phyloP scores from a whole-genome alignment of 2,888 invertebrate genomes.

The Heliconius charithonia region DNA sequence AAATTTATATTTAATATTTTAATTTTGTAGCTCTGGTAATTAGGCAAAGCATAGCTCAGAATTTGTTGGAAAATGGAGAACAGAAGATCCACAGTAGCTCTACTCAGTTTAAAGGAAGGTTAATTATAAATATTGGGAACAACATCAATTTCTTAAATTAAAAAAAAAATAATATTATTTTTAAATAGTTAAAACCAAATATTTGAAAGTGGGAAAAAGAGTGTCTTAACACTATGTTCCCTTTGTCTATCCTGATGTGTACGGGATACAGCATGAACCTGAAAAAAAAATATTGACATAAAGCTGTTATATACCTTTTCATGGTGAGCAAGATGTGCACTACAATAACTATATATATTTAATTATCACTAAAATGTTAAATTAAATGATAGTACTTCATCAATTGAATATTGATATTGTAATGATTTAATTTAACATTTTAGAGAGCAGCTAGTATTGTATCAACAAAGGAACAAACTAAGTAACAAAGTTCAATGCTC shows the following conservation, averaged over 20 bases:
- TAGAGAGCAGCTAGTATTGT: background rate
- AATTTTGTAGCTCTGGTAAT: too few species aligned
- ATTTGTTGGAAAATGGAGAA: too few species aligned
- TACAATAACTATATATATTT: background rate
- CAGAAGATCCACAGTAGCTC: too few species aligned
- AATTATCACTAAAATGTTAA: background rate
- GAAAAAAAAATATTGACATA: background rate
- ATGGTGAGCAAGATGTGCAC: slow-evolving; percentile 1
- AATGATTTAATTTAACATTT: slow-evolving; percentile 8
- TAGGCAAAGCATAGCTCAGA: too few species aligned
- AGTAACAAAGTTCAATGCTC: slow-evolving; percentile 10
- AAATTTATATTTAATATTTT: too few species aligned
- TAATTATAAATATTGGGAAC: too few species aligned
- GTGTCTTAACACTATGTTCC: too few species aligned
- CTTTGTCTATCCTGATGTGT: too few species aligned
- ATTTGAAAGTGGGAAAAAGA: too few species aligned
- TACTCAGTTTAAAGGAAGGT: too few species aligned
- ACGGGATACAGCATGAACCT: too few species aligned
- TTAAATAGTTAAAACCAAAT: too few species aligned
- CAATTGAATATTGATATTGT: background rate
- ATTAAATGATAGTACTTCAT: background rate
- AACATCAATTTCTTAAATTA: background rate
- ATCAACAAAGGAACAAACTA: background rate
- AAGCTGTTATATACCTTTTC: background rate
- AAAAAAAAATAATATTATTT: background rate